phyloP scores from a whole-genome alignment of 2,797 vertebrate species.

The Manis javanica region DNA sequence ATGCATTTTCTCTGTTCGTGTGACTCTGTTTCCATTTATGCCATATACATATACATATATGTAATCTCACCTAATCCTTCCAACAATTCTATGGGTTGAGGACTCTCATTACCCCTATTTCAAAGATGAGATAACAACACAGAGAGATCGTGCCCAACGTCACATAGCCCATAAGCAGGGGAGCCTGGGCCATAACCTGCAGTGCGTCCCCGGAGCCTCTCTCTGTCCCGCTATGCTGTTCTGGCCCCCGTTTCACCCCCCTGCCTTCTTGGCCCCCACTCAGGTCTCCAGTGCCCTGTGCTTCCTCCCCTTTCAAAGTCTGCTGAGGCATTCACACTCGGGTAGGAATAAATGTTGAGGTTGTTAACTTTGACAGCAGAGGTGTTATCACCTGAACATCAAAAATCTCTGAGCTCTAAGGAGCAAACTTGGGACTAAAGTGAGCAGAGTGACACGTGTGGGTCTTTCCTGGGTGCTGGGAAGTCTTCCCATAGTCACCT shows the following conservation, averaged over 20 bases:
- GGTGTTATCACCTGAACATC: background rate
- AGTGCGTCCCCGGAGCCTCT: rapidly evolving
- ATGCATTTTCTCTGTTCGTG: background rate
- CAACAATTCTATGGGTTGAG: background rate
- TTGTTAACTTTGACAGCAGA: background rate
- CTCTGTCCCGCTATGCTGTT: background rate
- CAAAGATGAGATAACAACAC: background rate
- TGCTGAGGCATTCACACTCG: background rate
- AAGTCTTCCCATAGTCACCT: background rate
- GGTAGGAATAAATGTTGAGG: background rate
- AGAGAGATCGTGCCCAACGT: background rate
- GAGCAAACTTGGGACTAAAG: background rate
- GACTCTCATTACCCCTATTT: background rate
- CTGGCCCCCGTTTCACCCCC: background rate
- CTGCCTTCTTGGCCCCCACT: background rate
- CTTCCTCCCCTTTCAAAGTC: background rate
- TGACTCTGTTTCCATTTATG: background rate
- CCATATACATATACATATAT: background rate
- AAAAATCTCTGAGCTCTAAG: background rate
- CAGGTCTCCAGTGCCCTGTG: background rate
- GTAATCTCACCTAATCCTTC: background rate
- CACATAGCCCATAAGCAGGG: background rate
- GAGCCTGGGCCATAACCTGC: background rate
- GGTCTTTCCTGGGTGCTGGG: background rate
- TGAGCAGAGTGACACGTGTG: background rate